Evolutionary conservation across 1,140 invertebrate genomes (phyloP), one percentile per base, ranked within the genome.

Genomic region (Pogonognathellus flavescens): DNA sequence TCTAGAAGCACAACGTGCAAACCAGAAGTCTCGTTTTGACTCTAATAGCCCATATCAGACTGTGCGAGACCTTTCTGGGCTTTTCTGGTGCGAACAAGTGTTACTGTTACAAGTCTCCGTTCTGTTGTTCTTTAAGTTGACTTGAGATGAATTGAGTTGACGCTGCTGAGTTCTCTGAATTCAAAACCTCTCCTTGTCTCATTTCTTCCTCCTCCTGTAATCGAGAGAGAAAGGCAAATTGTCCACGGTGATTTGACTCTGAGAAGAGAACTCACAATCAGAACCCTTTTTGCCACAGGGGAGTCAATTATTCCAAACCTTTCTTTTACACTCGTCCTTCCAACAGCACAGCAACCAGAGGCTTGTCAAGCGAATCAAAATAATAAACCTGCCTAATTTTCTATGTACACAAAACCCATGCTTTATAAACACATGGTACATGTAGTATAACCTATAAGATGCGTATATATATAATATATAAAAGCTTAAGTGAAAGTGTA

Each of bases 191-290:
- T 41, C 70, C n/a, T 50, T 76, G 70, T 76, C 70, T 49, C 70
- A 50, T 49, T n/a, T 82, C 80, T 80, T 57, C 62, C 6, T 25
- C 18, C 66, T 72, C 8, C 11, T 41, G 41, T 76, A 76, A 76
- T 76, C 50, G 70, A 66, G 76, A 70, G 62, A 70, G 62, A 85
- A 85, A 85, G 62, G 80, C 80, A 85, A 85, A 85, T 82, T 85
- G 60, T 85, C 84, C 59, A 85, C 84, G 84, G 57, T 66, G 84
- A 85, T 85, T 85, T 85, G 49, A 70, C 70, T 76, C 22, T n/a
- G 14, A 66, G 25, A 66, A 13, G 0, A 41, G 70, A 76, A 49
- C 70, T 41, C 31, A 76, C n/a, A 57, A 66, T 82, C 55, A 62
- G 55, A 60, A 59, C 59, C 83, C 70, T 57, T 80, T 31, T 50